Evolutionary conservation across 2,113 vertebrate genomes (phyloP), one percentile per base, ranked within the genome.

Genomic region (Sterna hirundo): DNA sequence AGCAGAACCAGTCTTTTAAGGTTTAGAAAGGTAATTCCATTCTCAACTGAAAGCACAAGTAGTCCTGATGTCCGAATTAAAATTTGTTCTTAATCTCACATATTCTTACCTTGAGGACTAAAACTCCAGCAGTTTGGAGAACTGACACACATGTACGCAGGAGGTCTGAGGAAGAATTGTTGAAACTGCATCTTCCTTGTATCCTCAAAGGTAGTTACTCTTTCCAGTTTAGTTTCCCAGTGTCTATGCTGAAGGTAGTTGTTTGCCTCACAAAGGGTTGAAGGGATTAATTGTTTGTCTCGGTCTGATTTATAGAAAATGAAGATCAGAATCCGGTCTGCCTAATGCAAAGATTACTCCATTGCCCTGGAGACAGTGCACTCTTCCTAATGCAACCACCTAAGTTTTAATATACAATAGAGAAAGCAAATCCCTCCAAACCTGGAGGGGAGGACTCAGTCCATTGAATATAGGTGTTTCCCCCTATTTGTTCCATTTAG

Each of bases 381-480:
- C 0, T 80, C 25, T 54, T 88, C 22, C 30, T 80, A 38, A 19
- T 0, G 0, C 47, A 80, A 8, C 20, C 29, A 16, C 23, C 54
- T 79, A 38, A 32, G 20, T 36, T 76, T 65, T 68, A 62, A 44
- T 4, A 3, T 54, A 19, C 26, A 27, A 4, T 2, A 29, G 52
- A 72, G 57, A 42, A 42, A 83, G 5, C 10, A 42, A 46, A 47
- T 47, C 58, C 17, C 49, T 77, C 49, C 65, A 23, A 65, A 70
- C 19, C 44, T 52, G 34, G 7, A 52, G 7, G 5, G 49, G 26
- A 42, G 11, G n/a, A 34, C 8, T 76, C 23, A 44, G 14, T 76
- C 44, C 15, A 32, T 55, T 38, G 47, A 52, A 82, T 49, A 16
- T 44, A 49, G 46, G 6, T 68, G 4, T 79, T 72, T 75, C 34